Base-by-base conservation (phyloP, 2,797 vertebrate species). In the Danionella dracula region DNA sequence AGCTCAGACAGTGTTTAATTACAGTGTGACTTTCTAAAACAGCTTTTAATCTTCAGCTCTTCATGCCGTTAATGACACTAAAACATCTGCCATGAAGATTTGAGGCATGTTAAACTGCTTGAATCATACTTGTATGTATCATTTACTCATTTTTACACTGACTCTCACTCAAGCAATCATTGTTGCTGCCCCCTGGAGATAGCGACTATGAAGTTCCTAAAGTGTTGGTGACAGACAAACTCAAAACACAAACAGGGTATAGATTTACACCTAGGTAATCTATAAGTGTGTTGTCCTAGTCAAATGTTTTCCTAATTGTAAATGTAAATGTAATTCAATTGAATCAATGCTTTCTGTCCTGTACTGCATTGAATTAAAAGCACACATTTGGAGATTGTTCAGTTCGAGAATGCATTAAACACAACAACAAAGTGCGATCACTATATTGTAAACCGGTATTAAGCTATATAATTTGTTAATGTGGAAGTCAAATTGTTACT, bases 181-280 rank as follows among this genome's bases (percentile, higher is more conserved):
- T 38, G 32, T 17, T 61, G 40, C 57, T 46, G 40, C 41, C 32
- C 57, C 41, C 38, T 57, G 63, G 34, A 54, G 50, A 32, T 15
- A 55, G 4, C 29, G 38, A 15, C 11, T 40, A 16, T 62, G 21
- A 27, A 54, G 16, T 54, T 29, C 57, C 31, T 54, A 17, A 59
- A 68, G 27, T 32, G 19, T 16, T 48, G 49, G 11, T 59, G 55
- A 68, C 13, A 68, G 51, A 51, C 10, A 32, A 5, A 59, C n/a
- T 32, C 10, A 27, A 46, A 42, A 64, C 31, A 54, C 8, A 55
- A 10, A 44, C 17, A 46, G 15, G 38, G 20, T n/a, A 4, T 32
- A 20, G 23, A 32, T 20, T 32, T 31, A 44, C 1, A 27, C 23
- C 6, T 27, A 27, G 6, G 23, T n/a, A n/a, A n/a, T n/a, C n/a